Conservation (phyloP, 2,113 vertebrate species). For the Epinephelus cyanopodus region DNA sequence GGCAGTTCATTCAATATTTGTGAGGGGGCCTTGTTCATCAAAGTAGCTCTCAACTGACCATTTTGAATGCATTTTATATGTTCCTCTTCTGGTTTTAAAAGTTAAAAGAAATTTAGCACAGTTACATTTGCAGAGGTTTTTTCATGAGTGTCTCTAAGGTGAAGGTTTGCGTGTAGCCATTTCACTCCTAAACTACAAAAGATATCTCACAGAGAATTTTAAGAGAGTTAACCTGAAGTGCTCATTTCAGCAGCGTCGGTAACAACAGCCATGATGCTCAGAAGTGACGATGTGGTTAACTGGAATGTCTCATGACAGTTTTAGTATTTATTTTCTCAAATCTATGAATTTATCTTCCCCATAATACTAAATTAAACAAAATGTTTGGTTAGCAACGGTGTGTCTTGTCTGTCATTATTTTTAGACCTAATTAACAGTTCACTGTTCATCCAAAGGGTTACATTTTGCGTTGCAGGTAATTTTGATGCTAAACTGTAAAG, state of each 20-base stretch:
- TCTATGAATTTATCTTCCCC: not conserved
- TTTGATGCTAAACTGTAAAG: not conserved
- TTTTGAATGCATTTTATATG: constrained; percentile 55
- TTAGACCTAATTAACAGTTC: not conserved
- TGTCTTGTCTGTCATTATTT: not conserved
- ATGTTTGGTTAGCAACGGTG: not conserved
- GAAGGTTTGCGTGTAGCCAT: constrained; percentile 10
- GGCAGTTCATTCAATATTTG: constrained; percentile 71
- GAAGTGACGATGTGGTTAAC: not conserved
- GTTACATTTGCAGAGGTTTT: constrained; percentile 19
- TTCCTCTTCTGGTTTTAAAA: constrained; percentile 26
- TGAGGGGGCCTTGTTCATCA: constrained; percentile 53
- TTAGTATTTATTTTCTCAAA: constrained; percentile 2
- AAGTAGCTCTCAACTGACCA: constrained; percentile 47
- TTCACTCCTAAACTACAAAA: constrained; percentile 3
- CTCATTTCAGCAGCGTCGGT: not conserved
- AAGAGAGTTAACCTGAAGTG: not conserved
- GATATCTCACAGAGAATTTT: not conserved
- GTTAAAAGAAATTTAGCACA: not conserved
- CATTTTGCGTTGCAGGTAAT: not conserved
- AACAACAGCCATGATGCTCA: not conserved
- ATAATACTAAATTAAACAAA: not conserved
- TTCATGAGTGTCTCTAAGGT: not conserved
- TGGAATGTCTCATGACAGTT: not conserved
- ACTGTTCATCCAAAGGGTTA: not conserved